phyloP scores from a whole-genome alignment of 2,888 invertebrate species.

The Andrena bicolor region DNA sequence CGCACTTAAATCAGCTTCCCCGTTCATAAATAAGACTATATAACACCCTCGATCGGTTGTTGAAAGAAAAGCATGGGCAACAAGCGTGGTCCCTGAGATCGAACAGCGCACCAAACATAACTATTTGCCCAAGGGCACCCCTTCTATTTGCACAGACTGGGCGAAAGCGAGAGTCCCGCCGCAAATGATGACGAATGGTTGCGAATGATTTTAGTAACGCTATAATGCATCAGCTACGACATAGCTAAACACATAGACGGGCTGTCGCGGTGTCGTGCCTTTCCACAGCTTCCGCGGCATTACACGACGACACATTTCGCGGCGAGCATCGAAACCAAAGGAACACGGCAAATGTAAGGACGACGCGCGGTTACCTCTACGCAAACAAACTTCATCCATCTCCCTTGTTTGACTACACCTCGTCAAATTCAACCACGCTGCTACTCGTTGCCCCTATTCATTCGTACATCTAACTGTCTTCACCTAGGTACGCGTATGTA shows the following conservation, averaged over 20 bases:
- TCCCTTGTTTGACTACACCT: conserved; percentile 83
- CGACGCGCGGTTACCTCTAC: conserved; percentile 79
- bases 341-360: conserved; percentile 83
- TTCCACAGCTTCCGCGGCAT: conserved; percentile 5
- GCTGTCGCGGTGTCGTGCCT: too few relatives aligned
- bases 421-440: conserved; percentile 81
- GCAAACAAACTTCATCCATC: conserved; percentile 82
- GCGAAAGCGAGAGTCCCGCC: conserved; percentile 70
- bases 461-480: background rate
- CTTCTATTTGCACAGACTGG: conserved; percentile 80
- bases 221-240: conserved; percentile 21
- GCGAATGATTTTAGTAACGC: conserved; percentile 8
- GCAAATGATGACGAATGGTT: conserved; percentile 52
- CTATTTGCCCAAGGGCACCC: conserved; percentile 83
- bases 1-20: conserved; percentile 76
- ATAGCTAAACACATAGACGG: too few relatives aligned
- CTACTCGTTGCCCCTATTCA: conserved; percentile 37
- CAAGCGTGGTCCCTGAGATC: background rate
- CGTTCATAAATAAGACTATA: conserved; percentile 81
- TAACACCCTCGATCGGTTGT: conserved; percentile 25
- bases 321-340: conserved; percentile 73
- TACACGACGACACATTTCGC: background rate
- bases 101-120: conserved; percentile 78
- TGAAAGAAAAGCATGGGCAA: background rate
- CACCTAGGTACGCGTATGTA: background rate